Conservation (phyloP, 2,113 vertebrate species). For the Callipepla squamata region DNA sequence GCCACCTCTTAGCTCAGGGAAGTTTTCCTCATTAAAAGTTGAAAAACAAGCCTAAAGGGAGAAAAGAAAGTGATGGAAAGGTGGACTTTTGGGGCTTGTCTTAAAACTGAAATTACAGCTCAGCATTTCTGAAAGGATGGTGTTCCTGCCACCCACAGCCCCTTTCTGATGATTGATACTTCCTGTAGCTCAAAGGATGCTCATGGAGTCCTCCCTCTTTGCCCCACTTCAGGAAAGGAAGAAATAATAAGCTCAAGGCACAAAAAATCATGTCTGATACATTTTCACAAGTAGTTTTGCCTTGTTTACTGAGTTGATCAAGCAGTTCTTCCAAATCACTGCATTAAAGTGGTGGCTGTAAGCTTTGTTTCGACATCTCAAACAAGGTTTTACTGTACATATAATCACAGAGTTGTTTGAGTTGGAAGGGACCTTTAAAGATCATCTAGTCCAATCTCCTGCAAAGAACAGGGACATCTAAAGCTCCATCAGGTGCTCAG, state of each 20-base stretch:
- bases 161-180: background rate
- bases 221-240: background rate
- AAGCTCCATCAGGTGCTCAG: too few species aligned
- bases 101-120: background rate
- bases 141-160: background rate
- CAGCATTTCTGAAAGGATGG: background rate
- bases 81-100: background rate
- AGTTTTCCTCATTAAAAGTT: background rate
- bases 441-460: too few species aligned
- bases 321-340: background rate
- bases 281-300: background rate
- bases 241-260: background rate
- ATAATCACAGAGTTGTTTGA: too few species aligned
- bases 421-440: too few species aligned
- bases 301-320: background rate
- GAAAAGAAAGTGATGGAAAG: background rate
- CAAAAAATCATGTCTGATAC: background rate
- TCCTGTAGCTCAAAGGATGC: background rate
- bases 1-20: background rate
- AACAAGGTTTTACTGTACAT: background rate
- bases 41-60: background rate
- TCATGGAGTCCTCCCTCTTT: background rate
- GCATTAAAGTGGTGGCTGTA: fast-evolving
- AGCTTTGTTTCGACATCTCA: background rate
- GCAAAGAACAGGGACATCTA: too few species aligned